Evolutionary conservation across 2,113 vertebrate species (phyloP).

Genomic region (Trinectes maculatus): DNA sequence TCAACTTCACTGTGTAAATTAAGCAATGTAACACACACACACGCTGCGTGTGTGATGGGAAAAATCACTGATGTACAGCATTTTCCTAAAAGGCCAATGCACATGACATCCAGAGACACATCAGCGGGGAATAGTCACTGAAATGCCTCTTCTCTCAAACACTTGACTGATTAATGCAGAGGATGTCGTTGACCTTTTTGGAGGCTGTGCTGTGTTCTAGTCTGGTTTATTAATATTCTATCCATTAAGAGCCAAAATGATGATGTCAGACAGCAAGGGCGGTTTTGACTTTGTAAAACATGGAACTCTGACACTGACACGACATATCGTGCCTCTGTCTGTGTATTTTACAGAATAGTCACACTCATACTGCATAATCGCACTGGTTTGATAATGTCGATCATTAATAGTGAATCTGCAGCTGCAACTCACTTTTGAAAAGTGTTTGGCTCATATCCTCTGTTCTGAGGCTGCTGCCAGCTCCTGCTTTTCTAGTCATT

Average conservation of each 20-base stretch:
- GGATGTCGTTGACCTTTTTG: conserved; percentile 45
- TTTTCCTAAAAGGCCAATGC: background rate
- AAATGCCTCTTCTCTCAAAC: background rate
- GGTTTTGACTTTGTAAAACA: conserved; percentile 4
- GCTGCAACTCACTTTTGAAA: conserved; percentile 3
- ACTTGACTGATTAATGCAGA: conserved; percentile 42
- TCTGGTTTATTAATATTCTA: conserved; percentile 37
- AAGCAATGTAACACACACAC: too few species aligned
- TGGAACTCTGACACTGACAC: background rate
- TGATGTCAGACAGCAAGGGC: conserved; percentile 8
- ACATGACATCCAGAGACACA: background rate
- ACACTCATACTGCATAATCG: conserved; percentile 8
- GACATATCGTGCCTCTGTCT: background rate
- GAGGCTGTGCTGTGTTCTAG: conserved; percentile 11
- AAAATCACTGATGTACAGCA: background rate
- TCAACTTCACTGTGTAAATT: too few species aligned
- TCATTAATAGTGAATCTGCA: conserved; percentile 6
- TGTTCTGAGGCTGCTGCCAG: background rate
- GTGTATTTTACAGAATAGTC: background rate
- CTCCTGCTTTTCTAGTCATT: background rate
- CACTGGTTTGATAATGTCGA: conserved; percentile 22
- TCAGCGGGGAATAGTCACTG: background rate
- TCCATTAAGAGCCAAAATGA: conserved; percentile 25
- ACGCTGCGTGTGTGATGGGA: too few species aligned
- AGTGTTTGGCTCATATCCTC: background rate